phyloP scores from a whole-genome alignment of 1,140 invertebrate species.

The Pogonomyrmex californicus region DNA sequence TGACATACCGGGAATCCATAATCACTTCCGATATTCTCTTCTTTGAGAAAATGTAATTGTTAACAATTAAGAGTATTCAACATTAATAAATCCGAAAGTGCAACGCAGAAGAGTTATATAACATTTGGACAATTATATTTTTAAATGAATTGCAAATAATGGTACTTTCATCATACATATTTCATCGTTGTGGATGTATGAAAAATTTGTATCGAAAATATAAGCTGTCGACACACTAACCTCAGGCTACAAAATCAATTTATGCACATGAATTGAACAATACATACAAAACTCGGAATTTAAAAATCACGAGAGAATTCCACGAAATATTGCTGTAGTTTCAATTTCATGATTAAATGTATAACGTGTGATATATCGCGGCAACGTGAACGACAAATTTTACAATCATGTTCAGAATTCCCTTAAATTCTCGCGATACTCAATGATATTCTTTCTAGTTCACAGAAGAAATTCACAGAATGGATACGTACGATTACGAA shows the following conservation, averaged over 20 bases:
- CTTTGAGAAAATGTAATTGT: neutral
- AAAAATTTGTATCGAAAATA: neutral
- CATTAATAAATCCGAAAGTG: neutral
- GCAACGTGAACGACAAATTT: neutral
- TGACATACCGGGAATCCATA: constrained; percentile 18
- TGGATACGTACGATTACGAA: neutral
- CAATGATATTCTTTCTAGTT: neutral
- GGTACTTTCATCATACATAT: constrained; percentile 18
- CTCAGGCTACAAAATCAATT: constrained; percentile 41
- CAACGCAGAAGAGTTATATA: neutral
- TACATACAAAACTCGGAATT: constrained; percentile 15
- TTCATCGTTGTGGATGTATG: neutral
- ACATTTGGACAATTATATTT: neutral
- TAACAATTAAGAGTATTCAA: neutral
- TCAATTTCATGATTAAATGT: constrained; percentile 13
- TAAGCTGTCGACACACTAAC: neutral
- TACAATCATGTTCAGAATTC: neutral
- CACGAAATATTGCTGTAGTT: constrained; percentile 21
- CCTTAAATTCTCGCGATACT: neutral
- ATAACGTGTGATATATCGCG: neutral
- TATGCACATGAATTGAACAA: constrained; percentile 38
- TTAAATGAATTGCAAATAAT: constrained; percentile 34
- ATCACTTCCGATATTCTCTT: constrained; percentile 10
- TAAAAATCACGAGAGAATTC: neutral
- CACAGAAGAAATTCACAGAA: neutral